phyloP scores from a whole-genome alignment of 1,140 invertebrate species.

The Drosophila kohkoa region DNA sequence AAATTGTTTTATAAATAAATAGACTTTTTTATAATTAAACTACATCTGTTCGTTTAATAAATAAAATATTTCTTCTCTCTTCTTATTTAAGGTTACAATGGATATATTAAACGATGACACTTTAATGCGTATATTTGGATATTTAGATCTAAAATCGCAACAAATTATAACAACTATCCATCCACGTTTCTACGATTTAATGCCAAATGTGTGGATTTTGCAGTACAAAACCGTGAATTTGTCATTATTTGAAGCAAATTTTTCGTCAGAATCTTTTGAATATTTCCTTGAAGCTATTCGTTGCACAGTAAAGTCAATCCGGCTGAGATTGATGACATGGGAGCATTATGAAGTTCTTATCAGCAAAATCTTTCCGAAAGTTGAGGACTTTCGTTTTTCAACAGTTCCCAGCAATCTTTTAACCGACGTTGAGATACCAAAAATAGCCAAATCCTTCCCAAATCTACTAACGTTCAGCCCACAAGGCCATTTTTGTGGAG shows the following conservation, averaged over 20 bases:
- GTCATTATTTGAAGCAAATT: constrained; percentile 28
- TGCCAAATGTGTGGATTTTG: constrained; percentile 47
- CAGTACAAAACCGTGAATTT: constrained; percentile 30
- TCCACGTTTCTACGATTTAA: constrained; percentile 43
- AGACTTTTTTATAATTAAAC: too few relatives aligned
- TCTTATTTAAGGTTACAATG: constrained; percentile 34
- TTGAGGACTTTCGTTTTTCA: constrained; percentile 59
- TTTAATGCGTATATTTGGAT: constrained; percentile 43
- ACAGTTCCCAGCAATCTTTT: constrained; percentile 14
- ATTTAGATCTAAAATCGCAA: constrained; percentile 48
- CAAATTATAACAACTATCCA: constrained; percentile 29
- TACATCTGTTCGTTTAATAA: background rate
- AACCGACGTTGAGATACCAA: constrained; percentile 42
- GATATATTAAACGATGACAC: constrained; percentile 48
- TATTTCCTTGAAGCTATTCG: constrained; percentile 42
- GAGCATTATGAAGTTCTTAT: constrained; percentile 33
- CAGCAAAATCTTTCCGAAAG: constrained; percentile 26
- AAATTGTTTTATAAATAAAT: too few relatives aligned
- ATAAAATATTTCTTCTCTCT: background rate
- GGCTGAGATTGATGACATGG: constrained; percentile 22
- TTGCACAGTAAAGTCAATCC: constrained; percentile 16
- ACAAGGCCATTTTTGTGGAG: constrained; percentile 51
- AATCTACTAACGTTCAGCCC: constrained; percentile 62
- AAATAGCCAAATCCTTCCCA: constrained; percentile 49
- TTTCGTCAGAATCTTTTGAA: constrained; percentile 22